Conservation (phyloP, 2,888 invertebrate genomes). For the Liodrosophila aerea region DNA sequence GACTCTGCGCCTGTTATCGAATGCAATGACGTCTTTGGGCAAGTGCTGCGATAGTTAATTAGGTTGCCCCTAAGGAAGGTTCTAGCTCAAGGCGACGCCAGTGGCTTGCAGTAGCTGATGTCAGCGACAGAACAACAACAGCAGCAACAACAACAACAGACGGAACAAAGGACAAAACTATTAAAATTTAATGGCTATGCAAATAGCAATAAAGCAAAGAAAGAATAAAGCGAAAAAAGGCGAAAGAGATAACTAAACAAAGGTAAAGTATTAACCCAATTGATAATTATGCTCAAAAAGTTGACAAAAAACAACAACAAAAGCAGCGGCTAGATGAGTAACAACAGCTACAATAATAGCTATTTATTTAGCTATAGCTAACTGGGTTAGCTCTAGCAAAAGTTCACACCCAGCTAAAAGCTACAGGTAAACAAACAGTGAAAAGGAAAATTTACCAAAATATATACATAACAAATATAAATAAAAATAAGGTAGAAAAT, state of each 20-base stretch:
- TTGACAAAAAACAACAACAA: constrained; percentile 19
- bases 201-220: constrained; percentile 48
- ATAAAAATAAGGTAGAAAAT: constrained; percentile 1
- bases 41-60: constrained; percentile 56
- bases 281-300: constrained; percentile 55
- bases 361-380: constrained; percentile 31
- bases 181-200: constrained; percentile 68
- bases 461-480: constrained; percentile 32
- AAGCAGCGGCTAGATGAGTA: constrained; percentile 5
- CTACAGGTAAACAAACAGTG: constrained; percentile 30
- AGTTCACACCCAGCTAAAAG: constrained; percentile 51
- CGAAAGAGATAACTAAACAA: constrained; percentile 55
- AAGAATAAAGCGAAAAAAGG: constrained; percentile 1
- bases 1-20: no score
- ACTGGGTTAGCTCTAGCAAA: constrained; percentile 59
- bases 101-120: constrained; percentile 18
- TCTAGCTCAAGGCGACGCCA: not conserved
- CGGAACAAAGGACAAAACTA: constrained; percentile 46
- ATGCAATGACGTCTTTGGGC: constrained; percentile 28
- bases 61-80: constrained; percentile 21
- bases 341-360: constrained; percentile 12
- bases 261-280: constrained; percentile 55
- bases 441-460: constrained; percentile 11
- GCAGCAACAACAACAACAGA: constrained; percentile 11
- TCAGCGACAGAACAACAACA: constrained; percentile 13